Evolutionary conservation across 2,113 vertebrate species (phyloP).

Genomic region (Pseudorhombus dupliciocellatus): DNA sequence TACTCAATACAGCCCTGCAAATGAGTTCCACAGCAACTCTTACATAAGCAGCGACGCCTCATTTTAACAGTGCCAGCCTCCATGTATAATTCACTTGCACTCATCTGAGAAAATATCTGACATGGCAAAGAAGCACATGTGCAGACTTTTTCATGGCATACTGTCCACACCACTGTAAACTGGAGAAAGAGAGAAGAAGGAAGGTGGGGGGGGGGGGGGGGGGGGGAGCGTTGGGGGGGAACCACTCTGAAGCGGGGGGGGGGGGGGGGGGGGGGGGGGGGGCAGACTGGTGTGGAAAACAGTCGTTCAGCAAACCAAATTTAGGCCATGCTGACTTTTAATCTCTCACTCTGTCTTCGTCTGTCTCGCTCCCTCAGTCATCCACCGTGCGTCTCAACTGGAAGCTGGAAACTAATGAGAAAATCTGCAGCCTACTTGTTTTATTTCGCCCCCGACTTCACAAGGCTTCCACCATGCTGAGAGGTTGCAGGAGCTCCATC

Average conservation of each 20-base stretch:
- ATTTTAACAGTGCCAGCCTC: constrained; percentile 67
- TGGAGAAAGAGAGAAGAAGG: constrained; percentile 59
- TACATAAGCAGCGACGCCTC: constrained; percentile 75
- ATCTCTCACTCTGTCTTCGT: constrained; percentile 52
- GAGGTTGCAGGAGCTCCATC: not conserved
- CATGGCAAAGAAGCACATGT: constrained; percentile 60
- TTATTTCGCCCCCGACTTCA: not conserved
- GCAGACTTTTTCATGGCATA: constrained; percentile 59
- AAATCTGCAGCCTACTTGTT: too few species aligned
- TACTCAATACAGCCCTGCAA: constrained; percentile 62
- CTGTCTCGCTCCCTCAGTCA: constrained; percentile 20
- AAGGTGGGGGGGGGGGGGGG: constrained; percentile 23
- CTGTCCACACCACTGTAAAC: constrained; percentile 43
- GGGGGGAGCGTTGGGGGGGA: constrained; percentile 29
- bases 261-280: constrained; percentile 26
- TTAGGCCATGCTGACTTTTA: constrained; percentile 63
- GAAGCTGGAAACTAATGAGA: constrained; percentile 43
- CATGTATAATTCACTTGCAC: constrained; percentile 73
- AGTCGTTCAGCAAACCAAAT: constrained; percentile 74
- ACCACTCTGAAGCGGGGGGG: too few species aligned
- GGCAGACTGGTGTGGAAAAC: constrained; percentile 69
- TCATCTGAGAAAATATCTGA: constrained; percentile 68
- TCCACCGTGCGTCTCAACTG: constrained; percentile 18
- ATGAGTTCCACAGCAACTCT: constrained; percentile 76
- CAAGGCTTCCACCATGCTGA: not conserved